phyloP scores from a whole-genome alignment of 2,113 vertebrate species.

The Callithrix jacchus region DNA sequence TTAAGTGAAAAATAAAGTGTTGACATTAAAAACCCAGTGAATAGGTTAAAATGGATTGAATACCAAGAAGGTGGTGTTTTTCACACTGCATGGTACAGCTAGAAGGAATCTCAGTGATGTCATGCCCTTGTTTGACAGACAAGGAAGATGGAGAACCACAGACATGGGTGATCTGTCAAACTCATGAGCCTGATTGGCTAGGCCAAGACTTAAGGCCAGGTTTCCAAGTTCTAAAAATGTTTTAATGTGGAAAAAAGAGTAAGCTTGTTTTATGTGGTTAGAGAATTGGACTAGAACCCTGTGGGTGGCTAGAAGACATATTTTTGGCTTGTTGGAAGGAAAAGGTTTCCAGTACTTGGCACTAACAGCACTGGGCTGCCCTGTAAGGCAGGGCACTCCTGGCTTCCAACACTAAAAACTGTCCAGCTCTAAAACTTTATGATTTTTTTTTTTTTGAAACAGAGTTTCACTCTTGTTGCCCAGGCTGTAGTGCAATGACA shows the following conservation, averaged over 20 bases:
- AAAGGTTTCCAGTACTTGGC: neutral
- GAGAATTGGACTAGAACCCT: neutral
- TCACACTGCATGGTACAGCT: neutral
- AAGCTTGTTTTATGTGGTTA: neutral
- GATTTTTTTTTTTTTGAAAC: neutral
- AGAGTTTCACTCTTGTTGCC: too few species aligned
- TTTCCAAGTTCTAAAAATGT: neutral
- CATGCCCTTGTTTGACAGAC: neutral
- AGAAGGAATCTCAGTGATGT: neutral
- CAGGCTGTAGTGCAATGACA: too few species aligned
- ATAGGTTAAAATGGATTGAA: neutral
- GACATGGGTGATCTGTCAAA: neutral
- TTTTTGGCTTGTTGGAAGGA: neutral
- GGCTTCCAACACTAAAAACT: neutral
- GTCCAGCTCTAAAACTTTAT: neutral
- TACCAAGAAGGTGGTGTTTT: neutral
- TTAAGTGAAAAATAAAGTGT: neutral
- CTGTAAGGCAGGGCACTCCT: neutral
- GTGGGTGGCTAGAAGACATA: neutral
- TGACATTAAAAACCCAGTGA: neutral
- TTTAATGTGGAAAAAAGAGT: neutral
- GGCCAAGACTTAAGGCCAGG: neutral
- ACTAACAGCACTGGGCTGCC: neutral
- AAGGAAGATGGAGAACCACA: neutral
- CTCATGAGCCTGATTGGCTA: neutral